Evolutionary conservation across 2,113 vertebrate genomes (phyloP).

Genomic region (Serilophus lunatus): DNA sequence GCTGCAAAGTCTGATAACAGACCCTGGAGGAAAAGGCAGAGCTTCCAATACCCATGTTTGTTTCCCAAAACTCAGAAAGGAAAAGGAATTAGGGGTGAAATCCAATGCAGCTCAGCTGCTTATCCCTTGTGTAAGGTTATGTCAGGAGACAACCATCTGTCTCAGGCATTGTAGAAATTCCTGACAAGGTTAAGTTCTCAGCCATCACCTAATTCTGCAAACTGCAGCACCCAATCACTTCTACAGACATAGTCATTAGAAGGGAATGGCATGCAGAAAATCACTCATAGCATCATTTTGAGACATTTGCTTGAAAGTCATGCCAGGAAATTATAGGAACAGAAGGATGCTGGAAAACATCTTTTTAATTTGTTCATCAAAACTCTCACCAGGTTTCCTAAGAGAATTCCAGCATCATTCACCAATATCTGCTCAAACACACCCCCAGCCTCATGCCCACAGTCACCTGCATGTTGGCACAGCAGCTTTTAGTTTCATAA

Average conservation of each 20-base stretch:
- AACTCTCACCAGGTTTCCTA: background rate
- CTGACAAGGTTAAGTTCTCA: background rate
- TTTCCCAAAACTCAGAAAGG: background rate
- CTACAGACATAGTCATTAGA: background rate
- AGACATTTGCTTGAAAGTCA: background rate
- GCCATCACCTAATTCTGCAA: background rate
- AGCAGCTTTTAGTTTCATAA: background rate
- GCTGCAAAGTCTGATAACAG: background rate
- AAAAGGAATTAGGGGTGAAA: background rate
- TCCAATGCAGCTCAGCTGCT: background rate
- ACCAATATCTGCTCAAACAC: background rate
- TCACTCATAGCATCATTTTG: background rate
- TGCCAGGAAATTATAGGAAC: background rate
- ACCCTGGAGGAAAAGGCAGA: background rate
- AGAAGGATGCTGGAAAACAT: constrained; percentile 2
- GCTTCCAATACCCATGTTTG: background rate
- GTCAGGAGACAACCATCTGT: background rate
- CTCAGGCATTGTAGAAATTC: background rate
- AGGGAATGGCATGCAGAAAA: background rate
- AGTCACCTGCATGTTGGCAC: background rate
- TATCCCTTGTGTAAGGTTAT: background rate
- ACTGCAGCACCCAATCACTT: background rate
- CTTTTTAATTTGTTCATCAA: constrained; percentile 18
- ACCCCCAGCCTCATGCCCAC: background rate
- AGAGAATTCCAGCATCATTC: background rate